A percentile compares a stretch with the other conserved stretches of the same genome.
Evolutionary conservation across 2,113 vertebrate species (phyloP).

Genomic region (Entelurus aequoreus): DNA sequence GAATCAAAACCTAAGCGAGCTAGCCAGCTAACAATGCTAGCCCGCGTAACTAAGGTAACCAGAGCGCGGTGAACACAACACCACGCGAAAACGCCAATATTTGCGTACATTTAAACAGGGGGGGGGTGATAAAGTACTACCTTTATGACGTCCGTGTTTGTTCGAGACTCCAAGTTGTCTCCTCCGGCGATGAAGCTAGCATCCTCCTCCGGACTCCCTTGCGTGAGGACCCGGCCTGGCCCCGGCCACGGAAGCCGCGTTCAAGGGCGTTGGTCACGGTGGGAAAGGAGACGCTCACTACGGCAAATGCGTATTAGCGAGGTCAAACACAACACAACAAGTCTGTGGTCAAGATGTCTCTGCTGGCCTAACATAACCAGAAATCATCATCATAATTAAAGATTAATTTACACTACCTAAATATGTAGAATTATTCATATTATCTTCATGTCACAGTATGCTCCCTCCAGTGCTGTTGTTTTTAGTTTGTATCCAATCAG

Average conservation of each 20-base stretch:
- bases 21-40: conserved; percentile 11
- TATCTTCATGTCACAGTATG: too few species aligned
- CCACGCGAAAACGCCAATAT: background rate
- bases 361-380: too few species aligned
- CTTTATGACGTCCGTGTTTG: conserved; percentile 36
- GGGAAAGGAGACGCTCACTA: background rate
- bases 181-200: background rate
- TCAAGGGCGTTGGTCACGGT: conserved; percentile 7
- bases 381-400: too few species aligned
- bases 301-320: background rate
- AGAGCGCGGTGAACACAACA: background rate
- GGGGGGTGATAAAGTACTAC: conserved; percentile 11
- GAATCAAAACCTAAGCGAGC: background rate
- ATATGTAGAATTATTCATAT: too few species aligned
- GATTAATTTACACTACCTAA: too few species aligned
- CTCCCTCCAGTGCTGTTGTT: too few species aligned
- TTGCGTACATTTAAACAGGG: background rate
- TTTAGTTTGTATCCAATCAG: too few species aligned
- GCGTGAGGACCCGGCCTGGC: background rate
- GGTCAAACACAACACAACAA: too few species aligned
- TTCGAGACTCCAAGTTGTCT: conserved; percentile 8
- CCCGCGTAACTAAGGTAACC: conserved; percentile 1
- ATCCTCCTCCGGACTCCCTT: too few species aligned
- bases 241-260: conserved; percentile 20
- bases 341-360: too few species aligned